Evolutionary conservation across 2,888 invertebrate genomes (phyloP).

Genomic region (Iselma pallidipennis): DNA sequence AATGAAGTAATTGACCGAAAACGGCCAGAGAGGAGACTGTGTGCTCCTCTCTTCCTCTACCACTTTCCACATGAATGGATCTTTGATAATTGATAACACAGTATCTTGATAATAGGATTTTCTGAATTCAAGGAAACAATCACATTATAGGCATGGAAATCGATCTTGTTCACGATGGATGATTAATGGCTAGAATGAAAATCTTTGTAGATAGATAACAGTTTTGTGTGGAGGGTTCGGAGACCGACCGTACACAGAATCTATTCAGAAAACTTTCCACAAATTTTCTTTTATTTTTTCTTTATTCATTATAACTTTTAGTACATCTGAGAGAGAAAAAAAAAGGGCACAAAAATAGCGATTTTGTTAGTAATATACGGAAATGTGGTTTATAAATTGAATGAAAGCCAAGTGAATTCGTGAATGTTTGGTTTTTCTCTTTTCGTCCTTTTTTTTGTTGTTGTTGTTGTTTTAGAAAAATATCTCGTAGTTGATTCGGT

Average conservation of each 20-base stretch:
- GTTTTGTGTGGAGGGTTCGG: background rate
- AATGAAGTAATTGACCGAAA: background rate
- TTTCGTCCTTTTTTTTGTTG: too few species aligned
- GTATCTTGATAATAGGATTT: slow-evolving; percentile 1
- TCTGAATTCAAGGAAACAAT: slow-evolving; percentile 1
- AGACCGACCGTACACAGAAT: background rate
- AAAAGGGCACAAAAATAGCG: background rate
- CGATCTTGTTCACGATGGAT: background rate
- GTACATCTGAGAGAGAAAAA: background rate
- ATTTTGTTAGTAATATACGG: background rate
- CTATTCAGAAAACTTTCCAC: background rate
- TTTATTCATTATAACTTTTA: background rate
- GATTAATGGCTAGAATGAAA: slow-evolving; percentile 1
- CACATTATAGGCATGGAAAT: background rate
- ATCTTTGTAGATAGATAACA: background rate
- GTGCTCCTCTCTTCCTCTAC: background rate
- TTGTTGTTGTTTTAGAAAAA: background rate
- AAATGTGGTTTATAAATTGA: background rate
- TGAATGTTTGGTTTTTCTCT: too few species aligned
- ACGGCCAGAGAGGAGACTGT: background rate
- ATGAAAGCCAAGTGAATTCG: background rate
- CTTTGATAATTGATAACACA: slow-evolving; percentile 1
- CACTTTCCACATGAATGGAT: background rate
- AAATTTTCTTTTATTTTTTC: background rate
- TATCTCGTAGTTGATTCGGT: background rate